Percentiles rank a stretch among this genome's conserved stretches.
phyloP scores from a whole-genome alignment of 2,113 vertebrate species.

The Platysteira castanea region DNA sequence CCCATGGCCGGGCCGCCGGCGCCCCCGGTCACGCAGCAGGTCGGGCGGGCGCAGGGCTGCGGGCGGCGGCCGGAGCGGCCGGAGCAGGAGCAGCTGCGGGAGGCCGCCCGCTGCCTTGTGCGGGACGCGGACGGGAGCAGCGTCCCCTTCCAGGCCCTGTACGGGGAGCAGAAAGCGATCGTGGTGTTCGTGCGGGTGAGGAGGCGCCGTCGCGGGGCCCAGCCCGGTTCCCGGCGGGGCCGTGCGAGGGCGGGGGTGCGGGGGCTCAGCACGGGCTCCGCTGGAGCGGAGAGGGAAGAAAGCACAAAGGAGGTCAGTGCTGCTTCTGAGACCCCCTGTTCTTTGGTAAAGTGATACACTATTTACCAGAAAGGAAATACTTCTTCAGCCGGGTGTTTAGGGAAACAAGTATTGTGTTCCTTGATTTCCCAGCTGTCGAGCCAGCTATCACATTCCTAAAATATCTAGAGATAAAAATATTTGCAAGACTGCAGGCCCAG shows the following conservation, averaged over 20 bases:
- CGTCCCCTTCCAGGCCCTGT: constrained; percentile 75
- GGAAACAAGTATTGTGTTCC: neutral
- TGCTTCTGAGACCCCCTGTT: neutral
- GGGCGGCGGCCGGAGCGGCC: neutral
- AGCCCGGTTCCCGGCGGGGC: neutral
- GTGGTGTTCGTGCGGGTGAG: constrained; percentile 91
- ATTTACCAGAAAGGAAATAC: neutral
- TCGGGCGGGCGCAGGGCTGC: neutral
- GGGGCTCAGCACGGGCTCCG: accelerated
- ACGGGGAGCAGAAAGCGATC: constrained; percentile 77
- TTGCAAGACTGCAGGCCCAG: neutral
- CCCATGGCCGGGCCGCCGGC: constrained; percentile 34
- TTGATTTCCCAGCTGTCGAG: neutral
- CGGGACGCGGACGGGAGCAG: constrained; percentile 72
- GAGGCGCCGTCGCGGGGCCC: neutral
- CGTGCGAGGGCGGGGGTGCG: accelerated
- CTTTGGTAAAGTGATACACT: neutral
- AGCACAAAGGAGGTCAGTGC: accelerated
- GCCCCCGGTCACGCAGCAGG: constrained; percentile 76
- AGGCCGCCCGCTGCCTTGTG: constrained; percentile 67
- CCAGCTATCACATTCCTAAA: neutral
- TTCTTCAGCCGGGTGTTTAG: neutral
- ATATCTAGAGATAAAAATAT: neutral
- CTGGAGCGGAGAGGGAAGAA: neutral
- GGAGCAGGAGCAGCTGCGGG: neutral